Percentiles rank a stretch among this genome's conserved stretches.
phyloP scores from a whole-genome alignment of 2,888 invertebrate genomes.

The Dasypolia templi region DNA sequence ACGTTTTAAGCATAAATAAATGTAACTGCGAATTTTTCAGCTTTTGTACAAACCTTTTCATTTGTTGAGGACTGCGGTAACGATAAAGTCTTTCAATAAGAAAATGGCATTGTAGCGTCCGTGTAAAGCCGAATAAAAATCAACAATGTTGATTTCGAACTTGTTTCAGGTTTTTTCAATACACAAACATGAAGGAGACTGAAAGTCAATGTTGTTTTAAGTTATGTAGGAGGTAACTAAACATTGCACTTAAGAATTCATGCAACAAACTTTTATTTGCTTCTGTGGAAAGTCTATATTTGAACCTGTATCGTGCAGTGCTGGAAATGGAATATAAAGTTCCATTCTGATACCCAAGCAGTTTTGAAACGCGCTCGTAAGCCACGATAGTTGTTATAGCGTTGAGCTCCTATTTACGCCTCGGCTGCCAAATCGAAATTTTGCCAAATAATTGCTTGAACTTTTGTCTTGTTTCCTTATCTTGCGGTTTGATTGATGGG shows the following conservation, averaged over 20 bases:
- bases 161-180: neutral
- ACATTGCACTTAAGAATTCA: constrained; percentile 45
- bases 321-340: constrained; percentile 62
- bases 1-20: neutral
- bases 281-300: constrained; percentile 45
- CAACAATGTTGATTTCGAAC: neutral
- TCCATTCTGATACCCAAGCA: constrained; percentile 52
- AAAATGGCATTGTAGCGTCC: neutral
- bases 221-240: neutral
- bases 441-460: constrained; percentile 34
- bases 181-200: neutral
- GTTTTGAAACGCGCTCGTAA: constrained; percentile 64
- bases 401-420: constrained; percentile 54
- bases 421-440: constrained; percentile 42
- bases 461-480: constrained; percentile 28
- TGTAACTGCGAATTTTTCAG: neutral
- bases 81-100: too few species aligned
- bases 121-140: neutral
- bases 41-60: too few species aligned
- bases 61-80: too few species aligned
- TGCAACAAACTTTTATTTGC: constrained; percentile 40
- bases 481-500: constrained; percentile 26
- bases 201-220: neutral
- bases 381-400: constrained; percentile 58
- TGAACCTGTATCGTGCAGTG: constrained; percentile 56